Evolutionary conservation across 2,888 invertebrate species (phyloP), one percentile per base, ranked within the genome.

Genomic region (Platycheirus albimanus): DNA sequence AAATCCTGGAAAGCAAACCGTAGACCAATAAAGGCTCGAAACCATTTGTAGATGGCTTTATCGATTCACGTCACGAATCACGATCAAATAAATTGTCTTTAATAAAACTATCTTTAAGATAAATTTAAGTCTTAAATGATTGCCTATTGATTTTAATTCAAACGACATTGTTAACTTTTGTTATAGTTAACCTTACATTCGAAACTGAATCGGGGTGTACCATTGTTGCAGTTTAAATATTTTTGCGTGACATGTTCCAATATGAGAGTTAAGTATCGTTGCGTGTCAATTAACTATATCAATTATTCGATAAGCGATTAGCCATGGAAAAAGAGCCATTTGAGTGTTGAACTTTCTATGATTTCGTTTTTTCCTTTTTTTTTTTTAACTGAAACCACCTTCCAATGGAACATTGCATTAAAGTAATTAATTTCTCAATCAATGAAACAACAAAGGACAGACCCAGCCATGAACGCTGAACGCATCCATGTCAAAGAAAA

Each of bases 161-260:
- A 69, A 69, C 61, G 56, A 69, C 52, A 51, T 52, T 52, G 36
- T 69, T 61, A 45, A 15, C 20, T 67, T 54, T 33, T n/a, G n/a
- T n/a, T n/a, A n/a, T n/a, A n/a, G n/a, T n/a, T n/a, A n/a, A 56
- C 54, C 38, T 33, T 4, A 7, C 6, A 4, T 8, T 33, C 30
- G 5, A 6, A 24, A 4, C 24, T 24, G 38, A 13, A 13, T 8
- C 8, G 8, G 13, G 38, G n/a, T 36, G 3, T 36, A n/a, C n/a
- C 10, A 11, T 5, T 13, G 13, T 13, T 41, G n/a, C 0, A 36
- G 5, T 36, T n/a, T 8, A 10, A 5, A 10, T 36, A 11, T 13
- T n/a, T 19, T 0, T 54, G 54, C 54, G 54, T 54, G 36, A 36
- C 13, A 15, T 54, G 8, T 10, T 17, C 19, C n/a, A 38, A 36